phyloP scores from a whole-genome alignment of 1,140 invertebrate species.

The Drosophila oshimai region DNA sequence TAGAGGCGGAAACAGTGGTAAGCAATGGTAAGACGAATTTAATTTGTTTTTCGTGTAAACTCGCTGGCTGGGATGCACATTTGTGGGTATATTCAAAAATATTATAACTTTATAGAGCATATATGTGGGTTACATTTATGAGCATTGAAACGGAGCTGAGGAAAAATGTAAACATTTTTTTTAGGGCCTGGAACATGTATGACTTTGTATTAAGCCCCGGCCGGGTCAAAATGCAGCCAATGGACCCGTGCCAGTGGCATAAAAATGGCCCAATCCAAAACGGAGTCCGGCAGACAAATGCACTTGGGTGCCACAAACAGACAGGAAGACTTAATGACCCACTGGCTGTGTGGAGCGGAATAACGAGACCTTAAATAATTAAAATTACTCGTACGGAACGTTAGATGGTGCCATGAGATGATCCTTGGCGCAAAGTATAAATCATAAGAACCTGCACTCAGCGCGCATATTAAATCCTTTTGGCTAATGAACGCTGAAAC shows the following conservation, averaged over 20 bases:
- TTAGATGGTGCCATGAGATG: slow-evolving; percentile 4
- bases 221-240: slow-evolving; percentile 65
- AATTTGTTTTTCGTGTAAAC: slow-evolving; percentile 66
- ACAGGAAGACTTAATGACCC: too few relatives aligned
- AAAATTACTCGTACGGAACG: slow-evolving; percentile 72
- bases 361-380: slow-evolving; percentile 80
- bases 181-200: slow-evolving; percentile 40
- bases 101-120: slow-evolving; percentile 67
- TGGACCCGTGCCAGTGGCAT: slow-evolving; percentile 32
- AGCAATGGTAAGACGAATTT: slow-evolving; percentile 67
- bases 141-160: slow-evolving; percentile 30
- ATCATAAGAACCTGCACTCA: too few relatives aligned
- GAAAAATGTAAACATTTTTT: slow-evolving; percentile 77
- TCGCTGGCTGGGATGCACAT: slow-evolving; percentile 25
- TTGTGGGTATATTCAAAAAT: slow-evolving; percentile 68
- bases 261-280: slow-evolving; percentile 54
- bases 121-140: slow-evolving; percentile 21
- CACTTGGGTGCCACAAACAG: slow-evolving; percentile 72
- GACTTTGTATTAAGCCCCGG: slow-evolving; percentile 61
- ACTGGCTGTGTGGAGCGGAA: slow-evolving; percentile 26
- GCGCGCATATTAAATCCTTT: slow-evolving; percentile 69
- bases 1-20: slow-evolving; percentile 24
- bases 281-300: slow-evolving; percentile 61
- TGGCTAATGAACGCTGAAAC: slow-evolving; percentile 62
- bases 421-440: slow-evolving; percentile 33